phyloP scores from a whole-genome alignment of 2,888 invertebrate genomes.

The Dynastes maya region DNA sequence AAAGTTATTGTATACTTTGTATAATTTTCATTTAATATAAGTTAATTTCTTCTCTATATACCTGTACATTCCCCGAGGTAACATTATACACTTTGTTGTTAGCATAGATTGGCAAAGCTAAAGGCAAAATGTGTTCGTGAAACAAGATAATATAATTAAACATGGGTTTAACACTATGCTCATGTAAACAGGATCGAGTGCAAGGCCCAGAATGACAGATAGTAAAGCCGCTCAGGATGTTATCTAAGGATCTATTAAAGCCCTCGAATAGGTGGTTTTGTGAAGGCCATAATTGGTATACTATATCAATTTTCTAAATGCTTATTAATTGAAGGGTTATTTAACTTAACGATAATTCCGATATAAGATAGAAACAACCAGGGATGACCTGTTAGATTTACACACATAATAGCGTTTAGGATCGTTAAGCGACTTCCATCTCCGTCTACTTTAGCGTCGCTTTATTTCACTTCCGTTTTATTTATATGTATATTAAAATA shows the following conservation, averaged over 20 bases:
- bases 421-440: background rate
- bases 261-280: slow-evolving; percentile 39
- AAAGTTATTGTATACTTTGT: too few relatives aligned
- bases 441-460: background rate
- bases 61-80: background rate
- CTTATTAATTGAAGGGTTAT: slow-evolving; percentile 40
- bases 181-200: slow-evolving; percentile 49
- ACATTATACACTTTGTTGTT: background rate
- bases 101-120: background rate
- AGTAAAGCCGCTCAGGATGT: slow-evolving; percentile 56
- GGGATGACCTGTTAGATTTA: slow-evolving; percentile 2
- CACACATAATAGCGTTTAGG: background rate
- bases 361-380: background rate
- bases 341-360: slow-evolving; percentile 28
- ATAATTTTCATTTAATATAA: too few relatives aligned
- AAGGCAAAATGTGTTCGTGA: slow-evolving; percentile 38
- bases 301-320: slow-evolving; percentile 41
- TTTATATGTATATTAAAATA: slow-evolving; percentile 1
- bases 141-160: slow-evolving; percentile 53
- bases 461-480: background rate
- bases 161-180: slow-evolving; percentile 47
- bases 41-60: too few relatives aligned
- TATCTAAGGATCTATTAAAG: slow-evolving; percentile 56
- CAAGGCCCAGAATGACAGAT: slow-evolving; percentile 55
- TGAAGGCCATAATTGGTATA: slow-evolving; percentile 31